phyloP scores from a whole-genome alignment of 2,113 vertebrate genomes.

The Penelope pileata region DNA sequence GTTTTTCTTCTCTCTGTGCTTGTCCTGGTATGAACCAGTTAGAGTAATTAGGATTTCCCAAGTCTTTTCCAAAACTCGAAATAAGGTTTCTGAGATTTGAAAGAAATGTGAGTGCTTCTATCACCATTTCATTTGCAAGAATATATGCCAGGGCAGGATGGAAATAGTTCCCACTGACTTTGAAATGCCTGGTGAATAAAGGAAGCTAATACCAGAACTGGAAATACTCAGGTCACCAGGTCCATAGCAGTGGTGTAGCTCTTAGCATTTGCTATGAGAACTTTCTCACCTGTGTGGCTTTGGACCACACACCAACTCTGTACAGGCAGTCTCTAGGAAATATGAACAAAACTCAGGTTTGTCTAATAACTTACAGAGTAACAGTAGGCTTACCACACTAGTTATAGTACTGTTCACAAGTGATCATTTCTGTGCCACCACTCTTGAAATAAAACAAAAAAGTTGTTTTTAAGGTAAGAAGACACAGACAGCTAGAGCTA shows the following conservation, averaged over 20 bases:
- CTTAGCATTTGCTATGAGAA: background rate
- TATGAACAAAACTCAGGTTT: background rate
- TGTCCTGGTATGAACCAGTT: conserved; percentile 4
- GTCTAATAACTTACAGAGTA: background rate
- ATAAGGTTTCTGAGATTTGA: conserved; percentile 1
- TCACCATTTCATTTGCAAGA: background rate
- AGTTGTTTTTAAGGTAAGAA: background rate
- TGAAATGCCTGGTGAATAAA: background rate
- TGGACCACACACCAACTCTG: background rate
- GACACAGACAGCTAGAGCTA: background rate
- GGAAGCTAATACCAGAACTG: background rate
- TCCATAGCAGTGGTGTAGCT: background rate
- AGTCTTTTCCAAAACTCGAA: conserved; percentile 33
- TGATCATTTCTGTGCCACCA: background rate
- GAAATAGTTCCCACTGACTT: background rate
- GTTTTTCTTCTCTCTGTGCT: background rate
- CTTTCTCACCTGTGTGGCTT: background rate
- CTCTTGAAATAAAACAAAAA: background rate
- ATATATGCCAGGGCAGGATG: background rate
- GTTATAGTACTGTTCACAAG: background rate
- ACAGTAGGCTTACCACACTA: background rate
- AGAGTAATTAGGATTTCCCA: conserved; percentile 8
- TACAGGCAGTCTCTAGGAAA: background rate
- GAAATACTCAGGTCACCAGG: background rate
- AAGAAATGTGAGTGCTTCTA: background rate